Percentiles rank a stretch among this genome's conserved stretches.
These are phyloP conservation scores for Dreissena rostriformis DNA, from an alignment of 1,140 invertebrate species.

Conservation along the genomic window DNA sequence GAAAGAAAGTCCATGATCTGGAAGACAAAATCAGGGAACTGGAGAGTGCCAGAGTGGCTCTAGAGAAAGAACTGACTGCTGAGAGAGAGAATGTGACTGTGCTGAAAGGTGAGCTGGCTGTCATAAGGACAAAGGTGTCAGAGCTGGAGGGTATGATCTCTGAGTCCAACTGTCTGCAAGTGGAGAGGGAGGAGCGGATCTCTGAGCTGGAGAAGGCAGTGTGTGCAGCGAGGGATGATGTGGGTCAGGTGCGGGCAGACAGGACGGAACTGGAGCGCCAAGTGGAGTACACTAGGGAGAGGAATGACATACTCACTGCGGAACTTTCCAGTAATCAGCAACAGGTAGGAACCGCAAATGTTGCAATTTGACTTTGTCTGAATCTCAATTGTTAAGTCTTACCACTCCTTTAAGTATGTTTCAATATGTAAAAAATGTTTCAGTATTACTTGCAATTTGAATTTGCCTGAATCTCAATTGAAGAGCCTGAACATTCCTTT, in stretches of 20 bases:
- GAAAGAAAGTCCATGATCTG: conserved; percentile 14
- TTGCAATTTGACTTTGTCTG: too few relatives aligned
- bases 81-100: conserved; percentile 16
- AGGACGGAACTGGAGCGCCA: conserved; percentile 52
- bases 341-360: conserved; percentile 48
- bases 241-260: conserved; percentile 32
- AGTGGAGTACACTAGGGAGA: conserved; percentile 47
- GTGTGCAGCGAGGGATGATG: conserved; percentile 45
- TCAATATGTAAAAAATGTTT: too few relatives aligned
- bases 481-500: too few relatives aligned
- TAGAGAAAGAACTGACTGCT: conserved; percentile 35
- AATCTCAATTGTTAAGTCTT: too few relatives aligned
- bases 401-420: too few relatives aligned
- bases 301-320: conserved; percentile 41
- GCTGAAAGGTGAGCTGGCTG: conserved; percentile 25
- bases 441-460: too few relatives aligned
- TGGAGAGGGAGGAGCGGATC: conserved; percentile 39
- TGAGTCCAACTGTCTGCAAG: conserved; percentile 13
- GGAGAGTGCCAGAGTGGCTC: background rate
- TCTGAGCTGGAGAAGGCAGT: conserved; percentile 39
- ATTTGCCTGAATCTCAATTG: too few relatives aligned
- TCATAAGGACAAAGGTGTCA: conserved; percentile 22
- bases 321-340: conserved; percentile 60
- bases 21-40: background rate
- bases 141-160: conserved; percentile 13